Conservation (phyloP, 2,888 invertebrate species). For the Beris chalybata region DNA sequence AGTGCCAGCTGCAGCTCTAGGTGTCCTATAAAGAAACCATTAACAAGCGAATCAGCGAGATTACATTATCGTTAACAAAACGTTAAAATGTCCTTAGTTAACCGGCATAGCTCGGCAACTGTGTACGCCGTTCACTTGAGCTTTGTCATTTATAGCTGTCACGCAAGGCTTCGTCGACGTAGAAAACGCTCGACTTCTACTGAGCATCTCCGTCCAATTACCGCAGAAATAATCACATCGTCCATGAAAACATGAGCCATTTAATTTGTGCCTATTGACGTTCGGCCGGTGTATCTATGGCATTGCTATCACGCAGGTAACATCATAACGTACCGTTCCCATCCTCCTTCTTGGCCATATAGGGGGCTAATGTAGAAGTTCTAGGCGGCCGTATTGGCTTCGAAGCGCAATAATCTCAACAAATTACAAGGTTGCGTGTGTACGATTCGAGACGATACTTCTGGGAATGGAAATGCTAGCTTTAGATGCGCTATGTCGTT, state of each 20-base stretch:
- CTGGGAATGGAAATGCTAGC: too few relatives aligned
- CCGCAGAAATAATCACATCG: slow-evolving; percentile 15
- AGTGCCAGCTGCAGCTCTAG: too few relatives aligned
- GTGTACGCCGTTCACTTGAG: background rate
- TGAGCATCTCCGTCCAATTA: slow-evolving; percentile 22
- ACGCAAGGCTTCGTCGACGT: slow-evolving; percentile 10
- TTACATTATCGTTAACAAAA: slow-evolving; percentile 14
- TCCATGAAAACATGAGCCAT: slow-evolving; percentile 21
- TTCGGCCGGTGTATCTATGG: background rate
- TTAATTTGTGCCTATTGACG: slow-evolving; percentile 15
- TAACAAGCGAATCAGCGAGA: background rate
- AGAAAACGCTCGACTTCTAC: background rate
- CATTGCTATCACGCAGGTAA: too few relatives aligned
- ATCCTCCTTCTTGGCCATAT: too few relatives aligned
- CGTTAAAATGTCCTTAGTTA: slow-evolving; percentile 1
- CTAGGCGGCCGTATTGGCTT: too few relatives aligned
- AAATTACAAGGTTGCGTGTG: too few relatives aligned
- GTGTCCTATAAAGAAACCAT: background rate
- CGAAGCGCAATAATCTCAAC: too few relatives aligned
- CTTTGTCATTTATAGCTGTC: slow-evolving; percentile 1
- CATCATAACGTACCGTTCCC: too few relatives aligned
- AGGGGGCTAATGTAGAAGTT: too few relatives aligned
- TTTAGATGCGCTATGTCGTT: too few relatives aligned
- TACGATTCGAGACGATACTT: too few relatives aligned
- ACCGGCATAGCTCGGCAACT: background rate